Conservation (phyloP, 64 coral and sea anemone genomes). For the Stylophora pistillata region DNA sequence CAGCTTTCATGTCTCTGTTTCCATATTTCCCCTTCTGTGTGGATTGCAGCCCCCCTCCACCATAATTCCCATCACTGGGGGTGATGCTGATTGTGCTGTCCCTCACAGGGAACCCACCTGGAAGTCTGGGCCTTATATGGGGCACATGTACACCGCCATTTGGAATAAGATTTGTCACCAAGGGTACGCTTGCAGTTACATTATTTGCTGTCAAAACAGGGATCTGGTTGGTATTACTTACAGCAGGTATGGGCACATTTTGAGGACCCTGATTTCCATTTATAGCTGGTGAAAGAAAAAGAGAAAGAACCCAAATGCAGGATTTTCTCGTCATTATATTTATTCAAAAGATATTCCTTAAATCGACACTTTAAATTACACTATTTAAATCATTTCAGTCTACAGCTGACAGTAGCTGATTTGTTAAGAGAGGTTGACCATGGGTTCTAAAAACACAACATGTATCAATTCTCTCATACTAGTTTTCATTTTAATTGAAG, state of each 20-base stretch:
- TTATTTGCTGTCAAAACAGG: slow-evolving; percentile 14
- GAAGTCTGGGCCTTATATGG: slow-evolving; percentile 14
- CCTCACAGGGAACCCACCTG: slow-evolving; percentile 27
- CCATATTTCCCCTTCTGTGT: slow-evolving; percentile 91
- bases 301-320: neutral
- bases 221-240: slow-evolving; percentile 29
- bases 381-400: too few relatives aligned
- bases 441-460: too few relatives aligned
- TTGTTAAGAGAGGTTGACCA: too few relatives aligned
- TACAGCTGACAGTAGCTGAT: too few relatives aligned
- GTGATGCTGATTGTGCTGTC: slow-evolving; percentile 42
- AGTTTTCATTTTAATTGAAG: too few relatives aligned
- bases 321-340: too few relatives aligned
- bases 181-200: neutral
- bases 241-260: neutral
- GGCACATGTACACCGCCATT: slow-evolving; percentile 68
- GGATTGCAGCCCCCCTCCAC: slow-evolving; percentile 64
- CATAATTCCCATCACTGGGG: slow-evolving; percentile 51
- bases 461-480: too few relatives aligned
- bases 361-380: too few relatives aligned
- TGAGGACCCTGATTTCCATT: slow-evolving; percentile 9
- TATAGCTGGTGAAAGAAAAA: neutral
- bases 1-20: slow-evolving; percentile 82
- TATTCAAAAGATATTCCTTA: too few relatives aligned
- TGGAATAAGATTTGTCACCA: neutral